Percentiles rank a stretch among this genome's conserved stretches.
These are phyloP conservation scores for Axinella damicornis DNA, from an alignment of 37 sponge, comb jelly and placozoan genomes.

Conservation along the genomic window DNA sequence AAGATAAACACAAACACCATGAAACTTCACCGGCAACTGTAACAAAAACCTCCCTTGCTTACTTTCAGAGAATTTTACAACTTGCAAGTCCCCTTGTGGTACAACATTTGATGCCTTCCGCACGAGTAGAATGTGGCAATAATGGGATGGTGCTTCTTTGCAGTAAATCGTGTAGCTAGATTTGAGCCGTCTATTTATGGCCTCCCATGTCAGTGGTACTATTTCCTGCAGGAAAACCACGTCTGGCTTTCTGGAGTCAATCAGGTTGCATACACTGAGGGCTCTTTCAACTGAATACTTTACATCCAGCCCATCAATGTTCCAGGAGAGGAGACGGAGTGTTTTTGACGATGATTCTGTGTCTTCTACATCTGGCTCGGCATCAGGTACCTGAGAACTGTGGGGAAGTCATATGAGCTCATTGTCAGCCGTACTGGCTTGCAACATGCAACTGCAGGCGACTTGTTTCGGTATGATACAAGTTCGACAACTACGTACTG, in stretches of 20 bases:
- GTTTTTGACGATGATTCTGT: neutral
- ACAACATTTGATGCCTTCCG: constrained; percentile 7
- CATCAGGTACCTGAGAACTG: too few relatives aligned
- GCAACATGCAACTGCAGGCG: too few relatives aligned
- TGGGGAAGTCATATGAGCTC: too few relatives aligned
- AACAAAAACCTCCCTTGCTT: constrained; percentile 58
- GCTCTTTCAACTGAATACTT: constrained; percentile 37
- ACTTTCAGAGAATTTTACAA: constrained; percentile 42
- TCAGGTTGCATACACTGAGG: constrained; percentile 33
- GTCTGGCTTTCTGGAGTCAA: constrained; percentile 37
- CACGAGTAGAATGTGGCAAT: constrained; percentile 54
- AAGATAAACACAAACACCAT: constrained; percentile 24
- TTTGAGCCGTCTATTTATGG: constrained; percentile 9
- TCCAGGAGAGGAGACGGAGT: constrained; percentile 63
- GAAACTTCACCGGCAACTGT: constrained; percentile 15
- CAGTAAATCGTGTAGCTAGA: constrained; percentile 15
- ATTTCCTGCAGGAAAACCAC: constrained; percentile 74
- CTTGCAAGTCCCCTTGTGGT: neutral
- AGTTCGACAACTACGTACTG: too few relatives aligned
- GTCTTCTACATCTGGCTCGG: too few relatives aligned
- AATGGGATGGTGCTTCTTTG: neutral
- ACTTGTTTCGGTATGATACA: too few relatives aligned
- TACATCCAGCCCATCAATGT: constrained; percentile 71
- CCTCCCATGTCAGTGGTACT: constrained; percentile 38
- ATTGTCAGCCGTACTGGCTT: too few relatives aligned